Evolutionary conservation across 2,113 vertebrate genomes (phyloP).

Genomic region (Fulmarus glacialis): DNA sequence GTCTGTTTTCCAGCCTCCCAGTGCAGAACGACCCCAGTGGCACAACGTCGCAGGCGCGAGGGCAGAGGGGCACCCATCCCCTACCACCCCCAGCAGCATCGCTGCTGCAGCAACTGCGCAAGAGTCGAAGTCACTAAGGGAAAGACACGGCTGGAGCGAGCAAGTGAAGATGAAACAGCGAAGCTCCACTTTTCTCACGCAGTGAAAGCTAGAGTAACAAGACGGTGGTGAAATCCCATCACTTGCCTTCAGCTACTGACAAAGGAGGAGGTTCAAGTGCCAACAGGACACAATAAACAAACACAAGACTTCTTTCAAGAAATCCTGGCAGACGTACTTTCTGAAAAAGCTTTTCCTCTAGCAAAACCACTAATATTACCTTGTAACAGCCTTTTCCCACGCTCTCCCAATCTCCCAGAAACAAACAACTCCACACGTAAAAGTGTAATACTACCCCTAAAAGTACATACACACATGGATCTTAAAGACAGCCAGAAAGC

Average conservation of each 20-base stretch:
- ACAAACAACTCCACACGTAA: background rate
- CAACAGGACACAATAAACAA: background rate
- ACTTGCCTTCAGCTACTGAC: background rate
- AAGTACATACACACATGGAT: background rate
- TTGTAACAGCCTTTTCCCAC: background rate
- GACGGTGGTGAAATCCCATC: background rate
- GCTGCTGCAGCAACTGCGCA: background rate
- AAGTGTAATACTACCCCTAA: background rate
- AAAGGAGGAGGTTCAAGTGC: background rate
- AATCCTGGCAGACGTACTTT: background rate
- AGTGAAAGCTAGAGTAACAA: background rate
- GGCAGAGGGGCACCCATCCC: background rate
- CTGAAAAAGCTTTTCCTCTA: conserved; percentile 4
- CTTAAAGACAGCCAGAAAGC: background rate
- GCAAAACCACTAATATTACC: background rate
- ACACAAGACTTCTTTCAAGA: background rate
- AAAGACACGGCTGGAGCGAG: background rate
- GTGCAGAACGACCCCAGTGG: background rate
- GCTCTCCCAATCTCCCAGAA: background rate
- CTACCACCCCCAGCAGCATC: background rate
- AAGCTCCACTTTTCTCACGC: background rate
- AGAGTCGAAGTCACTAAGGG: background rate
- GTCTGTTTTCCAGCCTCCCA: background rate
- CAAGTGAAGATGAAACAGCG: background rate
- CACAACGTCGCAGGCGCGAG: accelerated